Conservation (phyloP, 2,113 vertebrate genomes). For the Colossoma macropomum region DNA sequence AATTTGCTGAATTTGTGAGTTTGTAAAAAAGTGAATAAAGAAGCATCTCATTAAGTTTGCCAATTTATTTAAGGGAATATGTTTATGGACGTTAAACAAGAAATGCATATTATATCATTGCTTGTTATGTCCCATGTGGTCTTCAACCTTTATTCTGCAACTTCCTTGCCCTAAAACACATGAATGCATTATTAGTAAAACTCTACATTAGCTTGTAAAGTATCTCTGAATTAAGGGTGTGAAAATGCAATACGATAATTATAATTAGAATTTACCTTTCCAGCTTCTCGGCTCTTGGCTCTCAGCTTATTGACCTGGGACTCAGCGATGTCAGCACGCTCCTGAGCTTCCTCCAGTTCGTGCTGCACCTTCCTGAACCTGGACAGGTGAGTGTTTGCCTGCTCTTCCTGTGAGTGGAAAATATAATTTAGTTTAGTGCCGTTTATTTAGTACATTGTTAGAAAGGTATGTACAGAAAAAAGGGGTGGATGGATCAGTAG, state of each 20-base stretch:
- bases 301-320: conserved; percentile 84
- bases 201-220: no score
- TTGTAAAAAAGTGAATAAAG: no score
- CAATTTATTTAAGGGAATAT: no score
- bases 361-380: conserved; percentile 82
- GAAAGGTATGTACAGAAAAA: no score
- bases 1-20: no score
- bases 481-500: no score
- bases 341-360: conserved; percentile 83
- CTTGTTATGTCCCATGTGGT: neutral
- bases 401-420: conserved; percentile 66
- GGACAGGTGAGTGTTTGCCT: conserved; percentile 70
- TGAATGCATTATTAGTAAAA: neutral
- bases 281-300: conserved; percentile 73
- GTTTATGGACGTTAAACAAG: conserved; percentile 32
- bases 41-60: no score
- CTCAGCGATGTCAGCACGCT: conserved; percentile 83
- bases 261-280: conserved; percentile 63
- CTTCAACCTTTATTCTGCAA: conserved; percentile 34
- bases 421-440: neutral
- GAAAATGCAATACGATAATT: no score
- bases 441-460: no score
- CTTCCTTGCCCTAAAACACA: conserved; percentile 43
- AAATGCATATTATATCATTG: conserved; percentile 30
- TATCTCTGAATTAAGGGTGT: no score